Conservation (phyloP, 2,797 vertebrate genomes). For the Argyrosomus regius region DNA sequence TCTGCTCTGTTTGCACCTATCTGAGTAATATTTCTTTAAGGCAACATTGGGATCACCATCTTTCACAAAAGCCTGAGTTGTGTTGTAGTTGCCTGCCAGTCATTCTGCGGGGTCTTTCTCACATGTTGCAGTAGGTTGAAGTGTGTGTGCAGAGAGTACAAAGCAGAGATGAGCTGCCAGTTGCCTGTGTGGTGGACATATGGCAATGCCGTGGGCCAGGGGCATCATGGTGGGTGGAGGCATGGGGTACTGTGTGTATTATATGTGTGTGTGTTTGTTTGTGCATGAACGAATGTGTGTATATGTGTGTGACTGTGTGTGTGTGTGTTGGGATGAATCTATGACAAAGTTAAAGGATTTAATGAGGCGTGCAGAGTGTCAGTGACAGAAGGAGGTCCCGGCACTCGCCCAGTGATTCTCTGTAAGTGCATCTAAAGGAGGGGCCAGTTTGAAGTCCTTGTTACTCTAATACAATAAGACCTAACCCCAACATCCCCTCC, state of each 20-base stretch:
- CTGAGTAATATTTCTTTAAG: constrained; percentile 5
- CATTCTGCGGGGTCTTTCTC: constrained; percentile 49
- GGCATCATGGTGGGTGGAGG: constrained; percentile 57
- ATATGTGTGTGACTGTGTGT: constrained; percentile 3
- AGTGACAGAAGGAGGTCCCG: constrained; percentile 60
- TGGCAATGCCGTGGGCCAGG: constrained; percentile 72
- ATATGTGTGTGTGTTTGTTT: constrained; percentile 23
- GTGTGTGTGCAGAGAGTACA: constrained; percentile 53
- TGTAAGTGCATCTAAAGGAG: constrained; percentile 56
- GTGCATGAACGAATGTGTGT: not conserved
- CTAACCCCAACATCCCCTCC: not conserved
- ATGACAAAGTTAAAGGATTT: constrained; percentile 71
- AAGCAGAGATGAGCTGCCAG: constrained; percentile 67
- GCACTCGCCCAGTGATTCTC: constrained; percentile 53
- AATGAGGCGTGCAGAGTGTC: constrained; percentile 67
- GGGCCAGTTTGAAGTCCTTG: constrained; percentile 60
- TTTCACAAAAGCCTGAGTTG: constrained; percentile 46
- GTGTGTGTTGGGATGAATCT: constrained; percentile 51
- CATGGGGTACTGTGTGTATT: constrained; percentile 44
- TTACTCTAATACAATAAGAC: constrained; percentile 53
- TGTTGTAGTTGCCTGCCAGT: constrained; percentile 46
- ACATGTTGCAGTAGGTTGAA: constrained; percentile 47
- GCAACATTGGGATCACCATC: constrained; percentile 32
- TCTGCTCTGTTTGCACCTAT: not conserved
- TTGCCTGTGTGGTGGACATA: constrained; percentile 74